Evolutionary conservation across 2,113 vertebrate genomes (phyloP), one percentile per base, ranked within the genome.

Genomic region (Empidonax alnorum): DNA sequence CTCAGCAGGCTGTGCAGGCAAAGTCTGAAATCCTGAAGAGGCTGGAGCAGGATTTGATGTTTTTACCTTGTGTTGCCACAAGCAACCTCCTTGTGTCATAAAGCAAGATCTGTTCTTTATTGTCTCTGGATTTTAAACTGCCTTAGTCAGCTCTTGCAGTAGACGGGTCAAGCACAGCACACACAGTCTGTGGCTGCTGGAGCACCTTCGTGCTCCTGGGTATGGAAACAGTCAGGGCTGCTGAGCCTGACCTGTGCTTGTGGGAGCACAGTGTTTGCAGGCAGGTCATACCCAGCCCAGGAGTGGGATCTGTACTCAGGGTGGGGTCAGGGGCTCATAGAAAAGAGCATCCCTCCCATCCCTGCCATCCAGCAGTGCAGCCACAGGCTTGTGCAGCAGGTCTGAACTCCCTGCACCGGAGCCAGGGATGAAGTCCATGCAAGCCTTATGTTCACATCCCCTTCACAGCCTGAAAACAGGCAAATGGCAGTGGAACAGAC

Each of bases 101-200:
- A 94, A 68, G 61, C 2, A 31, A 90, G 58, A 87, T 39, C 61
- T 71, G 27, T 50, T 84, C 19, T 50, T 62, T 50, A 47, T 77
- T 87, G 72, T 69, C 46, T 89, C 75, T 93, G 79, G 71, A 67
- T 77, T 95, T 83, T 84, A 72, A 91, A 68, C 56, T 61, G 73
- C 6, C 7, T 44, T 44, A 37, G 23, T 78, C 52, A 67, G n/a
- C 39, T 59, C n/a, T 75, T 23, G 3, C 33, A 62, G 6, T n/a
- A 90, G 35, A 85, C 67, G 30, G 44, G 71, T 87, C 88, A 49
- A 58, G 8, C 65, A 50, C 14, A 69, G 68, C 73, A 12, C 8
- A 7, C 4, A 1, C 28, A 55, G 1, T 12, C 47, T 67, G 39
- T 10, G 61, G 37, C 56, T 79, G 31, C 47, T 58, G 76, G 47